Evolutionary conservation across 2,888 invertebrate genomes (phyloP).

Genomic region (Papilio gigon): DNA sequence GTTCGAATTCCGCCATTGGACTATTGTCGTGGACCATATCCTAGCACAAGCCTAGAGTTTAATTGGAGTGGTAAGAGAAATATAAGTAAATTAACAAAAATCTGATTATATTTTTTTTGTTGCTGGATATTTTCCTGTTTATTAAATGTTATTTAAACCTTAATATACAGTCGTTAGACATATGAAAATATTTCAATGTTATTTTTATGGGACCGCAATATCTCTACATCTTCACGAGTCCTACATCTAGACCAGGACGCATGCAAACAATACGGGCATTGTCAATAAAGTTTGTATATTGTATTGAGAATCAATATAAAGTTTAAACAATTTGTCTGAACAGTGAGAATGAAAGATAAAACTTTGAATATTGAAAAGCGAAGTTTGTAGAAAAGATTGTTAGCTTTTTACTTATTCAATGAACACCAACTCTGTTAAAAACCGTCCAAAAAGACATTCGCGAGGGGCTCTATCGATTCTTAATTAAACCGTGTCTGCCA

Average conservation of each 20-base stretch:
- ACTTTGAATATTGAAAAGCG: constrained; percentile 2
- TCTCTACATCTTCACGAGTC: not conserved
- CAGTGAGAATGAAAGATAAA: not conserved
- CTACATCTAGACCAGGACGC: not conserved
- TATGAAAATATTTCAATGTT: not conserved
- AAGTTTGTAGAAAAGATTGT: constrained; percentile 9
- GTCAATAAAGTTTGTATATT: not conserved
- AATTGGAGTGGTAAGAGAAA: too few relatives aligned
- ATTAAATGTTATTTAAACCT: not conserved
- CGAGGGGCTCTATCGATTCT: constrained; percentile 33
- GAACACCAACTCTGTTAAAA: constrained; percentile 23
- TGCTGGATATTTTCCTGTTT: not conserved
- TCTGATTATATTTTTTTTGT: too few relatives aligned
- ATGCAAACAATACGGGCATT: not conserved
- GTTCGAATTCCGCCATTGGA: too few relatives aligned
- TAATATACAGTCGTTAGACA: not conserved
- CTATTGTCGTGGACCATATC: too few relatives aligned
- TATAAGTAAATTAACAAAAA: too few relatives aligned
- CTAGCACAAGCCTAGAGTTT: too few relatives aligned
- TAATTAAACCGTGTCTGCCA: constrained; percentile 36
- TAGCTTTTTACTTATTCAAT: constrained; percentile 21
- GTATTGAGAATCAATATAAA: not conserved
- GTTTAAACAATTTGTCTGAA: not conserved
- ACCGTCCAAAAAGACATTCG: constrained; percentile 29
- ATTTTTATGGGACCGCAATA: not conserved